Evolutionary conservation across 2,113 vertebrate genomes (phyloP), one percentile per base, ranked within the genome.

Genomic region (Ciconia stormi): DNA sequence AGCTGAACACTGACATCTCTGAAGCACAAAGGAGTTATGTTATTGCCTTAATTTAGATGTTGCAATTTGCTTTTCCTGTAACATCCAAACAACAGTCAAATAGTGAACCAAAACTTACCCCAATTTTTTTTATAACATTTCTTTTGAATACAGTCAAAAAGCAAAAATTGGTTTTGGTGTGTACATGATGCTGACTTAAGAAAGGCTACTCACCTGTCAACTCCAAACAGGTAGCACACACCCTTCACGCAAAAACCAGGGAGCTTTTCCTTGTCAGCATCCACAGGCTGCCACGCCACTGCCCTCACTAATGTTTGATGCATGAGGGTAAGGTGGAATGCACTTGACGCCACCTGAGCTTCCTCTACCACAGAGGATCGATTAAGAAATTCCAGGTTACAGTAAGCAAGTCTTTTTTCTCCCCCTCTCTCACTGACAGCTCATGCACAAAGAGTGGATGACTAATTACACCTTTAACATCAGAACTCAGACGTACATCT

Each of bases 41-140:
- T 16, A 30, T 3, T 10, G 13, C 18, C 17, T 47, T 76, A 38
- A 71, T 25, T 53, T 2, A 36, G 21, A 29, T 11, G 19, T 15
- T 59, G 23, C 13, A 21, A 25, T 58, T 83, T 67, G 14, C 32
- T 77, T 79, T 56, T 66, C 44, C 18, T 19, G 0, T 6, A 34
- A 67, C 14, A 36, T 4, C 8, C 32, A 46, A 49, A 49, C 36
- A 50, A 34, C 10, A 36, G 46, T 8, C 34, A 34, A 87, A 36
- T 0, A 36, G 30, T 2, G 8, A 88, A 44, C 17, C 34, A 58
- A 63, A 58, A 76, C 23, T 42, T 27, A 44, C 8, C 40, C 32
- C 16, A 0, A 1, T 40, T 46, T 55, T 47, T 30, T 22, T 22
- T 7, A 36, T 69, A 38, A 21, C 2, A 0, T 59, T 73, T 69